A percentile compares a stretch with the other conserved stretches of the same genome.
Conservation (phyloP, 2,888 invertebrate species). For the Pterostichus niger region DNA sequence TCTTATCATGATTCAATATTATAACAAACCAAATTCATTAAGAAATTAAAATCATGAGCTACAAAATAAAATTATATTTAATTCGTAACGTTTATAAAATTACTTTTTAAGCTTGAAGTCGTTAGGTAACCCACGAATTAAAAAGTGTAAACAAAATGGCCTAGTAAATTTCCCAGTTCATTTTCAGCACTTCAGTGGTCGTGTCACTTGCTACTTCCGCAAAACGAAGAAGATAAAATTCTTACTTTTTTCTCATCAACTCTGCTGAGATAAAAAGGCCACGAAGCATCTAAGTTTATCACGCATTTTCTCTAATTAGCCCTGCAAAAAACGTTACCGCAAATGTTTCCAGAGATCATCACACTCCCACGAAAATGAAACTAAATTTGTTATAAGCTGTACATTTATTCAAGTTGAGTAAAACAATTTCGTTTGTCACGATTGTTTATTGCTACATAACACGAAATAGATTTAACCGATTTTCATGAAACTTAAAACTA, state of each 20-base stretch:
- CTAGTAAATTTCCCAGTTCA: constrained; percentile 5
- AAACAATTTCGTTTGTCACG: too few relatives aligned
- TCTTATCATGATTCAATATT: too few relatives aligned
- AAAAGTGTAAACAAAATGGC: constrained; percentile 8
- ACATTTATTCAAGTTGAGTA: too few relatives aligned
- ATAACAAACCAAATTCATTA: too few relatives aligned
- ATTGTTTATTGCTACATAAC: too few relatives aligned
- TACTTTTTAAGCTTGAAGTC: too few relatives aligned
- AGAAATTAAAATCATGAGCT: too few relatives aligned
- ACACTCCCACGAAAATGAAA: neutral
- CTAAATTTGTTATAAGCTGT: too few relatives aligned
- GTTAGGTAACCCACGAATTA: neutral
- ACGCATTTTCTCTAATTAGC: constrained; percentile 47
- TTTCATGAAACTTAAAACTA: too few relatives aligned
- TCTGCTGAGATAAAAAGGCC: constrained; percentile 21
- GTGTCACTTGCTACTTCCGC: neutral
- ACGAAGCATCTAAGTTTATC: constrained; percentile 37
- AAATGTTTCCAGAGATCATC: constrained; percentile 25
- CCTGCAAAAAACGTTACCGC: constrained; percentile 4
- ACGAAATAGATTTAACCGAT: too few relatives aligned
- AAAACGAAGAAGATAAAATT: constrained; percentile 39
- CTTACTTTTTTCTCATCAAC: constrained; percentile 32
- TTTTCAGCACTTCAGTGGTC: constrained; percentile 13
- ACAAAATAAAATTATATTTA: too few relatives aligned
- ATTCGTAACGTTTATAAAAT: too few relatives aligned